A percentile compares a stretch with the other conserved stretches of the same genome.
phyloP scores from a whole-genome alignment of 1,140 invertebrate species.

The Tetragnatha versicolor region DNA sequence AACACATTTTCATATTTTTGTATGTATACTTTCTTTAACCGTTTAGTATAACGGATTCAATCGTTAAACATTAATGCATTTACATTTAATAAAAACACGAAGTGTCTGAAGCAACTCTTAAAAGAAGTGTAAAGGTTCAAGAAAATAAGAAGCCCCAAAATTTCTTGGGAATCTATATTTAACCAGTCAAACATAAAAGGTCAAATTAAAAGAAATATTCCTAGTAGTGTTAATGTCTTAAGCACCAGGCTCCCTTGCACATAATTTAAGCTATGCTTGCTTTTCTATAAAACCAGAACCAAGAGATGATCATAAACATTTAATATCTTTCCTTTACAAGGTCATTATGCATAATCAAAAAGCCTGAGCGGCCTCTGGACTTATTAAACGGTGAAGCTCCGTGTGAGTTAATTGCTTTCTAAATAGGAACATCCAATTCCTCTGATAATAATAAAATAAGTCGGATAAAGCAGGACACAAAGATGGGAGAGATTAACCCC shows the following conservation, averaged over 20 bases:
- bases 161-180: too few species aligned
- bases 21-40: too few species aligned
- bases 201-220: neutral
- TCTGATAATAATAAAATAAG: slow-evolving; percentile 35
- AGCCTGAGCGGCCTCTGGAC: neutral
- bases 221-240: neutral
- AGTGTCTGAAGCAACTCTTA: too few species aligned
- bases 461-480: neutral
- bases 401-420: slow-evolving; percentile 31
- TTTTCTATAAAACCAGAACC: neutral
- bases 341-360: slow-evolving; percentile 43
- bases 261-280: neutral
- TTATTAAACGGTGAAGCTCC: slow-evolving; percentile 28
- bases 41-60: too few species aligned
- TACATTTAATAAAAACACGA: too few species aligned
- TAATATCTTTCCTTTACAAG: slow-evolving; percentile 31
- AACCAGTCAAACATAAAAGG: neutral
- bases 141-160: too few species aligned
- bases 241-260: neutral
- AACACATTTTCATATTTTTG: too few species aligned
- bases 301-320: slow-evolving; percentile 20
- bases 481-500: slow-evolving; percentile 16
- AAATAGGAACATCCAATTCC: slow-evolving; percentile 31
- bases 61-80: too few species aligned
- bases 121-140: too few species aligned